Conservation (phyloP, 1,140 invertebrate species). For the Drosophila aff. region DNA sequence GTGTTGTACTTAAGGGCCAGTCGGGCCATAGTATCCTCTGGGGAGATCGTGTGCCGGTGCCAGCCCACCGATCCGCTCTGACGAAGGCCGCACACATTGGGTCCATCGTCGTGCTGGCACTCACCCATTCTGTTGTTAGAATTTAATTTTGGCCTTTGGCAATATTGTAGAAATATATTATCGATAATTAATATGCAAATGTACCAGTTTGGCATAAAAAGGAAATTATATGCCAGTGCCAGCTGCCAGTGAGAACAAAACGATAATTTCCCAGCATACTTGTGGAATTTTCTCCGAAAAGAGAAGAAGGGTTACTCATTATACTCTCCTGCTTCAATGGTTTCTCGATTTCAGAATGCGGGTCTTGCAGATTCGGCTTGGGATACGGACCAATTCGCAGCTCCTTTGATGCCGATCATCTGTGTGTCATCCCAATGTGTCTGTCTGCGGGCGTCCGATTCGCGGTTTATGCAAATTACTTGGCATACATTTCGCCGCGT, state of each 20-base stretch:
- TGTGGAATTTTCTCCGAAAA: too few species aligned
- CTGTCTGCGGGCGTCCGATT: conserved; percentile 30
- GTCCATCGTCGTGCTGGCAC: neutral
- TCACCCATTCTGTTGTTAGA: neutral
- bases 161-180: neutral
- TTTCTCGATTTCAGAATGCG: neutral
- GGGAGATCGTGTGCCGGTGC: conserved; percentile 28
- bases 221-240: neutral
- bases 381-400: conserved; percentile 9
- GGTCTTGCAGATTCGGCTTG: neutral
- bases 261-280: too few species aligned
- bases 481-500: conserved; percentile 37
- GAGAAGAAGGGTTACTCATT: neutral
- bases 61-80: conserved; percentile 12
- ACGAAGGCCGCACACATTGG: conserved; percentile 22
- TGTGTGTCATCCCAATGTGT: conserved; percentile 20
- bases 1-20: conserved; percentile 55
- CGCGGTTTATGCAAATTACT: conserved; percentile 62
- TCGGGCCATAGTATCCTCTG: conserved; percentile 40
- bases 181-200: neutral
- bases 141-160: neutral
- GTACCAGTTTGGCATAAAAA: neutral
- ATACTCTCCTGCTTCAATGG: conserved; percentile 18
- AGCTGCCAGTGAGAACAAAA: too few species aligned
- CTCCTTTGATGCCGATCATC: conserved; percentile 35